A percentile compares a stretch with the other conserved stretches of the same genome.
Conservation (phyloP, 2,797 vertebrate genomes). For the Epinephelus malabaricus region DNA sequence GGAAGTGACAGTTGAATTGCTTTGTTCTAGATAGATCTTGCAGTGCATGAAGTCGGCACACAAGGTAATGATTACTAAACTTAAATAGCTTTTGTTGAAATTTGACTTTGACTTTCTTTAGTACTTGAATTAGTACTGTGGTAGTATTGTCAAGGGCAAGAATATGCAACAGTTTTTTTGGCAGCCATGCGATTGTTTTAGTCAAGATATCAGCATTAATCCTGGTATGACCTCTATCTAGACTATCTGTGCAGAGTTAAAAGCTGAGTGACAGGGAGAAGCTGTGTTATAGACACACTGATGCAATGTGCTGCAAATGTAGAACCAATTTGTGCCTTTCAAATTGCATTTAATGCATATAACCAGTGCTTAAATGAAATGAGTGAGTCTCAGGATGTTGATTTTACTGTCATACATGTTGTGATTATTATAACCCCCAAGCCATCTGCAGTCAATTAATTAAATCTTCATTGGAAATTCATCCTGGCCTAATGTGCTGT, state of each 20-base stretch:
- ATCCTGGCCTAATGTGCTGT: neutral
- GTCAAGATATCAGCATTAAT: slow-evolving; percentile 17
- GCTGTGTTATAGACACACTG: slow-evolving; percentile 55
- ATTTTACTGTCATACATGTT: slow-evolving; percentile 23
- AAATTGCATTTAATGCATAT: slow-evolving; percentile 10
- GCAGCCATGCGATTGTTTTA: slow-evolving; percentile 4
- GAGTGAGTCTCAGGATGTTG: neutral
- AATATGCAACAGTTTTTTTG: neutral
- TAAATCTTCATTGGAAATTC: slow-evolving; percentile 21
- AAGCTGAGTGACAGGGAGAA: slow-evolving; percentile 33
- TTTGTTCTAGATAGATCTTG: slow-evolving; percentile 47
- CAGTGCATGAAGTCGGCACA: slow-evolving; percentile 54
- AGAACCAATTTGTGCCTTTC: slow-evolving; percentile 15
- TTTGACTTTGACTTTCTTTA: neutral
- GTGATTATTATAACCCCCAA: neutral
- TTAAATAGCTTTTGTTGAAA: slow-evolving; percentile 3
- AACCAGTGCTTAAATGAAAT: neutral
- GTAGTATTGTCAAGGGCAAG: neutral
- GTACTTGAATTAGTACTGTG: neutral
- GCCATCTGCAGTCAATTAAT: neutral
- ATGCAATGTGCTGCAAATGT: slow-evolving; percentile 76
- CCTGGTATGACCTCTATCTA: neutral
- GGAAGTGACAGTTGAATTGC: slow-evolving; percentile 70
- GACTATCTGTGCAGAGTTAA: slow-evolving; percentile 14
- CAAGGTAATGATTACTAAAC: slow-evolving; percentile 49